Conservation (phyloP, 2,113 vertebrate genomes). For the Sardina pilchardus region DNA sequence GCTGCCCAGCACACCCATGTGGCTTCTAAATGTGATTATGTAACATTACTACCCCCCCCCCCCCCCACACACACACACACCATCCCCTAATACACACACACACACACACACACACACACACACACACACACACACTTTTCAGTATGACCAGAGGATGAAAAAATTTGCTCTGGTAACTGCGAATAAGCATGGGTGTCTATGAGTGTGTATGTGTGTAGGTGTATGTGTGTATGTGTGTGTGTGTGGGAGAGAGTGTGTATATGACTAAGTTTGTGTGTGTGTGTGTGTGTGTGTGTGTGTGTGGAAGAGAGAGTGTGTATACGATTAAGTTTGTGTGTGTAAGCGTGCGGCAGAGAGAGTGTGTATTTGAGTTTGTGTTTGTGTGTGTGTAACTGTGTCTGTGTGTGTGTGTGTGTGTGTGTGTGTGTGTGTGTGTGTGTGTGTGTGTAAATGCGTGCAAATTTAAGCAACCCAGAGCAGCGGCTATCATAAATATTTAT, state of each 20-base stretch:
- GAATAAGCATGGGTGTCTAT: not conserved
- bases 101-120: not conserved
- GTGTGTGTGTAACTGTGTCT: no score
- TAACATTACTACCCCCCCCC: not conserved
- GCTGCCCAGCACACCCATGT: not conserved
- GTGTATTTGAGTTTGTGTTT: no score
- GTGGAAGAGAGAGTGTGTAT: not conserved
- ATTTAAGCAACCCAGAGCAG: not conserved
- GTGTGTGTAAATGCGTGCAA: not conserved
- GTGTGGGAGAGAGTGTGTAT: not conserved
- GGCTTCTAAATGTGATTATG: not conserved
- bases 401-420: not conserved
- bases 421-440: not conserved
- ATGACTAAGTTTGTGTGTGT: no score
- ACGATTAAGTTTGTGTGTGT: not conserved
- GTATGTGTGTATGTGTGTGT: not conserved
- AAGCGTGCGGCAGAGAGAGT: not conserved
- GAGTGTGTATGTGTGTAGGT: not conserved
- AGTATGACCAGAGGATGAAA: no score
- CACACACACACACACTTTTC: not conserved
- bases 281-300: not conserved
- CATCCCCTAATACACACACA: not conserved
- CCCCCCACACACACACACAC: not conserved
- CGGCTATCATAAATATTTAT: constrained; percentile 1
- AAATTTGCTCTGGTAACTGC: not conserved